Evolutionary conservation across 2,797 vertebrate species (phyloP).

Genomic region (Gobio occitaniae): DNA sequence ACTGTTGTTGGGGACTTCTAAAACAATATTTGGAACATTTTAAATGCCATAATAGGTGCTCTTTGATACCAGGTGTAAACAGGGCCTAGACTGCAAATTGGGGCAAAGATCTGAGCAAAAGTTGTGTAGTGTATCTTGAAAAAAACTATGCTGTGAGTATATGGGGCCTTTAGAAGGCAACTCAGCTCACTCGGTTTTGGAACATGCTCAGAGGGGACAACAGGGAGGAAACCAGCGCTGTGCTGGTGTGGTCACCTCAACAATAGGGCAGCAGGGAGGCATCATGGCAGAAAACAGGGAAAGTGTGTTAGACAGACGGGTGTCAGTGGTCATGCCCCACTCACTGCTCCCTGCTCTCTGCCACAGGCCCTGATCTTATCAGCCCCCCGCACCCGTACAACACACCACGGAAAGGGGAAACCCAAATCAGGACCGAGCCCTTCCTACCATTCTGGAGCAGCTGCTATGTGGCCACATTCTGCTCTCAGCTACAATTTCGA

Average conservation of each 20-base stretch:
- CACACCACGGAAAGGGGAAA: constrained; percentile 77
- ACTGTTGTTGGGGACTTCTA: too few relatives aligned
- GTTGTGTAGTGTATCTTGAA: too few relatives aligned
- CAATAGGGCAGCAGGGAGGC: constrained; percentile 51
- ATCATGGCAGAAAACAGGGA: constrained; percentile 33
- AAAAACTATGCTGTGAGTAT: not conserved
- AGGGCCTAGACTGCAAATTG: not conserved
- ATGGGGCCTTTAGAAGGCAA: not conserved
- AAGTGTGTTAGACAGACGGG: constrained; percentile 56
- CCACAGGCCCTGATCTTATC: constrained; percentile 85
- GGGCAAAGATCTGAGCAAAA: too few relatives aligned
- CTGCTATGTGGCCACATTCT: constrained; percentile 64
- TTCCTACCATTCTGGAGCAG: constrained; percentile 86
- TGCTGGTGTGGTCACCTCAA: constrained; percentile 36
- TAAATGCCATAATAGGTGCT: too few relatives aligned
- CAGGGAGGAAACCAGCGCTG: not conserved
- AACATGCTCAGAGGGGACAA: not conserved
- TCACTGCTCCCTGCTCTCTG: constrained; percentile 61
- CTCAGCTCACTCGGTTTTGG: not conserved
- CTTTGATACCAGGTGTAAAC: not conserved
- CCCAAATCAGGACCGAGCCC: constrained; percentile 89
- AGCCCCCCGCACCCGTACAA: constrained; percentile 69
- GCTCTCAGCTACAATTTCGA: constrained; percentile 43
- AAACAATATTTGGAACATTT: too few relatives aligned
- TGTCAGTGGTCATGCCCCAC: constrained; percentile 59